These are phyloP conservation scores for Ectropis grisescens DNA, from an alignment of 1,140 invertebrate species.

Conservation along the genomic window DNA sequence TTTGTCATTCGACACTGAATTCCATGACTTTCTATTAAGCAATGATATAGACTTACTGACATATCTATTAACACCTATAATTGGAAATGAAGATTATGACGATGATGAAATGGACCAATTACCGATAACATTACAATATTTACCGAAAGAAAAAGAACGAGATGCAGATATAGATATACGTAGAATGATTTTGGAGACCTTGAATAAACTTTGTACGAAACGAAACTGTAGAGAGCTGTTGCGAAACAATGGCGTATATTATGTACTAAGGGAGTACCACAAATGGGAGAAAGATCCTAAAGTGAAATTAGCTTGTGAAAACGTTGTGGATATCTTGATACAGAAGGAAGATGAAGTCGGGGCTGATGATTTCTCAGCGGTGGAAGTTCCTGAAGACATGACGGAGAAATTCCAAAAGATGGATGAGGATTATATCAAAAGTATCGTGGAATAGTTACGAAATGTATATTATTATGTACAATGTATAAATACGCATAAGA, in stretches of 20 bases:
- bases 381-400: slow-evolving; percentile 84
- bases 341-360: slow-evolving; percentile 91
- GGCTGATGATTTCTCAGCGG: slow-evolving; percentile 80
- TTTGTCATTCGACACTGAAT: slow-evolving; percentile 79
- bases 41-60: slow-evolving; percentile 82
- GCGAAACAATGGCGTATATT: slow-evolving; percentile 85
- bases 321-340: slow-evolving; percentile 91
- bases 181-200: slow-evolving; percentile 78
- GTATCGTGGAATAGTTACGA: slow-evolving; percentile 14
- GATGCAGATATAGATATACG: slow-evolving; percentile 87
- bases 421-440: slow-evolving; percentile 73
- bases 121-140: slow-evolving; percentile 86
- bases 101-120: slow-evolving; percentile 91
- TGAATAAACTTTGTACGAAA: slow-evolving; percentile 84
- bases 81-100: slow-evolving; percentile 90
- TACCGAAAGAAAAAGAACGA: slow-evolving; percentile 83
- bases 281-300: slow-evolving; percentile 85
- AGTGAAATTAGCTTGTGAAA: slow-evolving; percentile 81
- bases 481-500: too few species aligned
- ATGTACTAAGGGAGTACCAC: slow-evolving; percentile 90
- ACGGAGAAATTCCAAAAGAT: slow-evolving; percentile 81
- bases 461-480: too few species aligned
- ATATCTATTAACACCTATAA: slow-evolving; percentile 84
- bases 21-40: slow-evolving; percentile 83
- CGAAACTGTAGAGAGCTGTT: slow-evolving; percentile 77